Evolutionary conservation across 2,797 vertebrate species (phyloP).

Genomic region (Micrastur ruficollis): DNA sequence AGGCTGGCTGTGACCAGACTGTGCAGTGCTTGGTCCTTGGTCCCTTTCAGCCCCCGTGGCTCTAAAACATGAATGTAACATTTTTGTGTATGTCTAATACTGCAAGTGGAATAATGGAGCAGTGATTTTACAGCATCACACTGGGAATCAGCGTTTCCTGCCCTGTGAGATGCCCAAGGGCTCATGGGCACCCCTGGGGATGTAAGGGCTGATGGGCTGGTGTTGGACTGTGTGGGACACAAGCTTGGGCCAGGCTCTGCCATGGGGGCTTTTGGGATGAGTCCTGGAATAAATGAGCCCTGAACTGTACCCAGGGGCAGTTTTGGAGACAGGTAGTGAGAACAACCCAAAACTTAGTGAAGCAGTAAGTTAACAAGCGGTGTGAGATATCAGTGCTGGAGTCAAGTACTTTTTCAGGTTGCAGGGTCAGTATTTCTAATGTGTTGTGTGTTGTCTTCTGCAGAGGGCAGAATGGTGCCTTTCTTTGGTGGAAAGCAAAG

Average conservation of each 20-base stretch:
- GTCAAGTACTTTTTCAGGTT: not conserved
- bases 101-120: not conserved
- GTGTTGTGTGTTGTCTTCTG: not conserved
- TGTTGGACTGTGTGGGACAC: not conserved
- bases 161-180: no score
- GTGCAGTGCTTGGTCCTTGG: not conserved
- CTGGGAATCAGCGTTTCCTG: not conserved
- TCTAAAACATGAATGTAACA: not conserved
- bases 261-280: not conserved
- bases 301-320: not conserved
- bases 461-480: not conserved
- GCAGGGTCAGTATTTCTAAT: not conserved
- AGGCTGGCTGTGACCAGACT: not conserved
- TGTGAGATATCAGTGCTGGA: not conserved
- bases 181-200: not conserved
- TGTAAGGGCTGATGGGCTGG: not conserved
- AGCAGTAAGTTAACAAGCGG: not conserved
- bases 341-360: not conserved
- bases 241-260: not conserved
- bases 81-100: not conserved
- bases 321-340: not conserved
- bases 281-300: accelerated
- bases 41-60: not conserved
- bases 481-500: not conserved
- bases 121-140: not conserved